phyloP scores from a whole-genome alignment of 1,140 invertebrate genomes.

The Polypedilum vanderplanki region DNA sequence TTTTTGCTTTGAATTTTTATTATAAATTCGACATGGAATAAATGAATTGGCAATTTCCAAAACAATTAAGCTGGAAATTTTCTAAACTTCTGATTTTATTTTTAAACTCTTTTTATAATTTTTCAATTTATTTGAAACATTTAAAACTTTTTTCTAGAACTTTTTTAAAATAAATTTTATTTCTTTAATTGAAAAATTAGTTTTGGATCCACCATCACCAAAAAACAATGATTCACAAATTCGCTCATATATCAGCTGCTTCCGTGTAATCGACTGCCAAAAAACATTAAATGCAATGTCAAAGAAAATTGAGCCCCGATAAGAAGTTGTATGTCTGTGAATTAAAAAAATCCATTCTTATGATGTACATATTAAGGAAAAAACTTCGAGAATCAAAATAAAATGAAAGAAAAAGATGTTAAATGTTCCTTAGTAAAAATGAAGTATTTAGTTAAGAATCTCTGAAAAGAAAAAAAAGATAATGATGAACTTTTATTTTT shows the following conservation, averaged over 20 bases:
- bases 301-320: constrained; percentile 57
- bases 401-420: not conserved
- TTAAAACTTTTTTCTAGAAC: constrained; percentile 30
- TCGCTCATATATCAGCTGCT: constrained; percentile 56
- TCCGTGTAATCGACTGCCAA: constrained; percentile 73
- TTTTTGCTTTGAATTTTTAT: no score
- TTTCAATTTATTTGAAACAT: no score
- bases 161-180: not conserved
- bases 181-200: constrained; percentile 41
- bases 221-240: constrained; percentile 57
- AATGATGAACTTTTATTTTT: not conserved
- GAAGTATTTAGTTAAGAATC: not conserved
- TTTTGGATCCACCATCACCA: constrained; percentile 58
- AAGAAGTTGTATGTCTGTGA: not conserved
- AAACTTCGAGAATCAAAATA: not conserved
- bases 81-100: no score
- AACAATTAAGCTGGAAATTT: no score
- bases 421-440: not conserved
- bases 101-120: no score
- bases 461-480: no score
- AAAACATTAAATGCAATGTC: constrained; percentile 65
- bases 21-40: no score
- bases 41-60: no score
- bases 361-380: constrained; percentile 5
- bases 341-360: not conserved